Evolutionary conservation across 23 tunicate species (phyloP).

Genomic region (Corella eumyota): DNA sequence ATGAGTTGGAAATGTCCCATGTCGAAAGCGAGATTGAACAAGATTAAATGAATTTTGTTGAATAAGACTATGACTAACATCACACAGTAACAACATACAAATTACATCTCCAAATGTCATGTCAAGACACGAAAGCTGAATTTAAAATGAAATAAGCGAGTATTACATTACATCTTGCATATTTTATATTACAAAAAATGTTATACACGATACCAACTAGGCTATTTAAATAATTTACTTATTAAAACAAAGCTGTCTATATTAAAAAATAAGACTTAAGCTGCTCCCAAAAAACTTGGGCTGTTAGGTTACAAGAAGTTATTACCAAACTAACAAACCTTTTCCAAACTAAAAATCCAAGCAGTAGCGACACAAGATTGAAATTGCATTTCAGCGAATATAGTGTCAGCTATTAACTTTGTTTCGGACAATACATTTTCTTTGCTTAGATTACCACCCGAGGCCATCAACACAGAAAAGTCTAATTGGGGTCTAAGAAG

Average conservation of each 20-base stretch:
- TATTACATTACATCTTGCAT: too few species aligned
- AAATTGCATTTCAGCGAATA: slow-evolving; percentile 45
- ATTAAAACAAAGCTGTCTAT: background rate
- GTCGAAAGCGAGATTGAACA: slow-evolving; percentile 18
- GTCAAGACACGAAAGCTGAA: too few species aligned
- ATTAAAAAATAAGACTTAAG: background rate
- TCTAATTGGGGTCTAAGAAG: slow-evolving; percentile 35
- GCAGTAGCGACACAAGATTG: slow-evolving; percentile 22
- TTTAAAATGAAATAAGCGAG: too few species aligned
- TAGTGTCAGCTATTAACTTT: slow-evolving; percentile 49
- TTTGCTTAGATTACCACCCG: background rate
- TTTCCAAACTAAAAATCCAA: slow-evolving; percentile 58
- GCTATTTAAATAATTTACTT: too few species aligned
- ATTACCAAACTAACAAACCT: too few species aligned
- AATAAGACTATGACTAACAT: too few species aligned
- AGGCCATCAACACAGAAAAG: slow-evolving; percentile 19
- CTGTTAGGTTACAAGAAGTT: too few species aligned
- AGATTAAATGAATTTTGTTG: slow-evolving; percentile 15
- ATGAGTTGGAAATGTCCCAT: slow-evolving; percentile 1
- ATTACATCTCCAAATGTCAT: slow-evolving; percentile 46
- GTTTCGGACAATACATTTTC: slow-evolving; percentile 16
- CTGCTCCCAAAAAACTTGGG: background rate
- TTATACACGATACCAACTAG: too few species aligned
- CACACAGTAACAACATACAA: slow-evolving; percentile 34
- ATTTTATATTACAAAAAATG: too few species aligned